phyloP scores from a whole-genome alignment of 2,797 vertebrate species.

The Psittacula echo region DNA sequence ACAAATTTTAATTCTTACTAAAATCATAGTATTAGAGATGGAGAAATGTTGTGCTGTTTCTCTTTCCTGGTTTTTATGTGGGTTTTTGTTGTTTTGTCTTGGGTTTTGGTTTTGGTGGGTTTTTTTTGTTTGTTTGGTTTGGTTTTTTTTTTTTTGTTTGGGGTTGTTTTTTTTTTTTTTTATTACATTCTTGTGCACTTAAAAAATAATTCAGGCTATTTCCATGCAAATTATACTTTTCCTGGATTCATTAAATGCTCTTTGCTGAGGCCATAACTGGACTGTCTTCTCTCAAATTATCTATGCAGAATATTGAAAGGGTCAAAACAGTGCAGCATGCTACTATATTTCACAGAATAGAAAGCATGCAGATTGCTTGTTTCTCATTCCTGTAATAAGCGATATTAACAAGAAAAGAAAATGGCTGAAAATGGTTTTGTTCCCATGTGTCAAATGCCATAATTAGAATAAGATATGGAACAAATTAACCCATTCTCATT shows the following conservation, averaged over 20 bases:
- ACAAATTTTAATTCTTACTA: constrained; percentile 49
- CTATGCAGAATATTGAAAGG: constrained; percentile 65
- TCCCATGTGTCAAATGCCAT: constrained; percentile 48
- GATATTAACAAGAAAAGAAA: constrained; percentile 54
- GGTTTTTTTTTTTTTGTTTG: background rate
- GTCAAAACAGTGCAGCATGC: constrained; percentile 58
- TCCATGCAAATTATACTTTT: constrained; percentile 74
- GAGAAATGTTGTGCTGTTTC: constrained; percentile 32
- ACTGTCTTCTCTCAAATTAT: constrained; percentile 55
- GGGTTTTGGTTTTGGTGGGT: too few species aligned
- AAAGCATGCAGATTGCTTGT: constrained; percentile 46
- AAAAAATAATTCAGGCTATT: constrained; percentile 60
- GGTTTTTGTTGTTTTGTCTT: background rate
- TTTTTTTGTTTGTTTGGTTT: background rate
- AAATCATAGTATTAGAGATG: constrained; percentile 19
- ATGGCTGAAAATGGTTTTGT: constrained; percentile 49
- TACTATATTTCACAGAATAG: constrained; percentile 56
- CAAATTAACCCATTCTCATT: constrained; percentile 71
- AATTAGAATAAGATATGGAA: constrained; percentile 70
- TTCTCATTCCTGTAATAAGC: constrained; percentile 55
- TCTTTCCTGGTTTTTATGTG: background rate
- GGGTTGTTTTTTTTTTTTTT: background rate
- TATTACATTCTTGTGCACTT: constrained; percentile 24
- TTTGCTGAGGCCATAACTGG: constrained; percentile 58
- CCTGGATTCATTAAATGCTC: constrained; percentile 72